These are phyloP conservation scores for Coregonus clupeaformis DNA, from an alignment of 2,113 vertebrate species.

Conservation along the genomic window DNA sequence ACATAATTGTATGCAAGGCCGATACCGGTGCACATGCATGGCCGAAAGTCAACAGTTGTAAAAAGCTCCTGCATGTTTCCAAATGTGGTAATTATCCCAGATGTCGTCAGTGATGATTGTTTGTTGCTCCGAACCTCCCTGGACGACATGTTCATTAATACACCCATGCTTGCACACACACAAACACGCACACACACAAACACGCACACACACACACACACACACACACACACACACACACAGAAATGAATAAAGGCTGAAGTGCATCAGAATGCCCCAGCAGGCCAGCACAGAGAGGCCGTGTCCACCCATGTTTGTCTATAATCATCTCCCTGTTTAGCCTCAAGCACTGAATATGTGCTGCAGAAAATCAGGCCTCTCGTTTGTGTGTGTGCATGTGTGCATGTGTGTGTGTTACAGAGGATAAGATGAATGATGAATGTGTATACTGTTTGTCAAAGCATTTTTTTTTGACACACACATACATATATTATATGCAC, in stretches of 20 bases:
- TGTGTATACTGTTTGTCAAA: too few species aligned
- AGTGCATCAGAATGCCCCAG: slow-evolving; percentile 17
- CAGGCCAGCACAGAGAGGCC: too few species aligned
- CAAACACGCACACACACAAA: too few species aligned
- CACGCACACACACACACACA: too few species aligned
- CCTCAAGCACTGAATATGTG: slow-evolving; percentile 26
- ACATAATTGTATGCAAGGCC: slow-evolving; percentile 43
- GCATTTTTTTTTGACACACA: too few species aligned
- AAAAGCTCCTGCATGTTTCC: slow-evolving; percentile 44
- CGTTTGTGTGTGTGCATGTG: slow-evolving; percentile 13
- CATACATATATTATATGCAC: too few species aligned
- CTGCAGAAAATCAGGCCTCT: slow-evolving; percentile 18
- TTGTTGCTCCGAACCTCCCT: slow-evolving; percentile 46
- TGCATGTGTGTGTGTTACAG: slow-evolving; percentile 6
- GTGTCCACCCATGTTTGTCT: slow-evolving; percentile 39
- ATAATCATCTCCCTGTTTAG: slow-evolving; percentile 40
- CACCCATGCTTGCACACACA: too few species aligned
- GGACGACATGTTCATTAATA: slow-evolving; percentile 58
- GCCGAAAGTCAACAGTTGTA: slow-evolving; percentile 52
- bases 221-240: too few species aligned
- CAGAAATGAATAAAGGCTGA: too few species aligned
- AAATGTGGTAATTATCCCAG: slow-evolving; percentile 53
- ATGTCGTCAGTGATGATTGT: slow-evolving; percentile 57
- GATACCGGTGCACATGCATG: slow-evolving; percentile 51
- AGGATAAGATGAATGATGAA: neutral